Evolutionary conservation across 2,113 vertebrate species (phyloP).

Genomic region (Onychorhynchus coronatus): DNA sequence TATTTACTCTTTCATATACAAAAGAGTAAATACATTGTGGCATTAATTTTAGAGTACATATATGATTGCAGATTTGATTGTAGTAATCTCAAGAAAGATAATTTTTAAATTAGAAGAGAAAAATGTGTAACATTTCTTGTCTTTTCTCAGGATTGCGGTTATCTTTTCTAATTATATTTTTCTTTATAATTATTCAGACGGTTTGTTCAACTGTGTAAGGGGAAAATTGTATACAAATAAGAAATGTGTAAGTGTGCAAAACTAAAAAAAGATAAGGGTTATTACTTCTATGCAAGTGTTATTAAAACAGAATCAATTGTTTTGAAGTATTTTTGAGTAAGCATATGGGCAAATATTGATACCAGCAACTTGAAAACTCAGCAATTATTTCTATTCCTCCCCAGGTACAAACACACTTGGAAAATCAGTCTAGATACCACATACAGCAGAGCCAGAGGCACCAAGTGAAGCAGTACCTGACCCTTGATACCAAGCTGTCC

Average conservation of each 20-base stretch:
- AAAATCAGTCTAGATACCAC: slow-evolving; percentile 85
- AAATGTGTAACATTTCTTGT: not conserved
- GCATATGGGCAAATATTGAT: not conserved
- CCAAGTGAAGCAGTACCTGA: slow-evolving; percentile 90
- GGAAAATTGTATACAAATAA: not conserved
- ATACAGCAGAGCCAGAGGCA: slow-evolving; percentile 85
- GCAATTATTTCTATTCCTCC: slow-evolving; percentile 12
- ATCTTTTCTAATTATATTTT: not conserved
- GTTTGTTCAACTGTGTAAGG: not conserved
- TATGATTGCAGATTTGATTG: not conserved
- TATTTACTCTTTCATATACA: not conserved
- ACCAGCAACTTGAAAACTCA: not conserved
- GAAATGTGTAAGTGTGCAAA: not conserved
- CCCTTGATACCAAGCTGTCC: slow-evolving; percentile 84
- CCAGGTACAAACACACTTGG: slow-evolving; percentile 89
- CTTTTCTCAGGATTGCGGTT: not conserved
- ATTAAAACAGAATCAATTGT: not conserved
- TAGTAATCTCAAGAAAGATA: not conserved
- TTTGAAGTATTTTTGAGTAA: not conserved
- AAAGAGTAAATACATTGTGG: not conserved
- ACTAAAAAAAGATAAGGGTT: not conserved
- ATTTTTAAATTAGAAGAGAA: not conserved
- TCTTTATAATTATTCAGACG: not conserved
- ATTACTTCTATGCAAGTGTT: not conserved
- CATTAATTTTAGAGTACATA: not conserved